Conservation (phyloP, 2,113 vertebrate genomes). For the Mus musculus region DNA sequence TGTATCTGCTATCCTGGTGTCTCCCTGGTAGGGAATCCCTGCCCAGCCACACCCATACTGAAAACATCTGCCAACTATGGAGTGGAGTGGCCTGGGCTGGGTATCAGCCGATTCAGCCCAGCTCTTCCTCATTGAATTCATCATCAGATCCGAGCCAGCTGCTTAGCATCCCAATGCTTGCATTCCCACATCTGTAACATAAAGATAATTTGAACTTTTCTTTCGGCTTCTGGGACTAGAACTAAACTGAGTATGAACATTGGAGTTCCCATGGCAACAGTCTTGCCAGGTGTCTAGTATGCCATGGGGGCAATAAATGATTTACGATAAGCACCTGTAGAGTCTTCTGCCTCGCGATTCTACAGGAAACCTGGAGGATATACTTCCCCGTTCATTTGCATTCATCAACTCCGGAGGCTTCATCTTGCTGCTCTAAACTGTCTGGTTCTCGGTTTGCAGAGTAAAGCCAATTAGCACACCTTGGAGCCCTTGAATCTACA, state of each 20-base stretch:
- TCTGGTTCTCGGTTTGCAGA: conserved; percentile 54
- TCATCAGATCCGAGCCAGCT: conserved; percentile 29
- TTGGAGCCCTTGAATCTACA: conserved; percentile 34
- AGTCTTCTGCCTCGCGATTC: conserved; percentile 64
- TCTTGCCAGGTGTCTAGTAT: conserved; percentile 46
- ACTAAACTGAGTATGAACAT: conserved; percentile 58
- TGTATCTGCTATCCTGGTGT: neutral
- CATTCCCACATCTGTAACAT: conserved; percentile 54
- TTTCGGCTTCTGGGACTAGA: conserved; percentile 65
- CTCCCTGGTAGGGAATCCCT: neutral
- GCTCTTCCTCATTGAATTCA: conserved; percentile 1
- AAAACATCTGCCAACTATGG: neutral
- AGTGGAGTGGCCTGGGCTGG: neutral
- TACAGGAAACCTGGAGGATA: conserved; percentile 74
- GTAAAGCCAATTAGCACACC: conserved; percentile 65
- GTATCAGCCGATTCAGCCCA: neutral
- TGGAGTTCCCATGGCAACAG: conserved; percentile 75
- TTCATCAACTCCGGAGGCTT: conserved; percentile 62
- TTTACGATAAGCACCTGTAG: conserved; percentile 73
- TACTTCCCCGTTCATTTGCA: conserved; percentile 66
- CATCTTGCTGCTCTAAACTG: conserved; percentile 40
- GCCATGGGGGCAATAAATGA: conserved; percentile 72
- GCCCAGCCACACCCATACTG: neutral
- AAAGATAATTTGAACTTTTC: conserved; percentile 66
- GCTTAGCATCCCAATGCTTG: conserved; percentile 55